A percentile compares a stretch with the other conserved stretches of the same genome.
phyloP scores from a whole-genome alignment of 2,888 invertebrate genomes.

The Kryphioiulus occultus region DNA sequence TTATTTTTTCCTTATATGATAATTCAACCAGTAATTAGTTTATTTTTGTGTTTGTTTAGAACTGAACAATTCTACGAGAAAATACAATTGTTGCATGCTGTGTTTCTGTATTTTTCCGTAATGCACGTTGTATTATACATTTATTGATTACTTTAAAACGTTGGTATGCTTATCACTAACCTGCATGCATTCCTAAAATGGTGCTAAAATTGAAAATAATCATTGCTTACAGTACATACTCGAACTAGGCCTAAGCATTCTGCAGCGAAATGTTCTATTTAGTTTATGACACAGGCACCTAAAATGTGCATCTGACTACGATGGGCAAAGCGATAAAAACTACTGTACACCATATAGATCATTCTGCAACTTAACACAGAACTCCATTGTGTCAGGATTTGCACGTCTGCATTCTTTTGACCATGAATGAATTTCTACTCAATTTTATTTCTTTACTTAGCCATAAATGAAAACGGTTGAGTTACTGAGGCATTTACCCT shows the following conservation, averaged over 20 bases:
- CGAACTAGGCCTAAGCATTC: neutral
- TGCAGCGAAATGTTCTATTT: neutral
- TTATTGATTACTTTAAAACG: neutral
- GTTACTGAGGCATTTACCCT: neutral
- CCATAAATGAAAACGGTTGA: neutral
- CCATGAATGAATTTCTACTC: neutral
- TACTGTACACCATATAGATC: neutral
- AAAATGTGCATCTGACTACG: neutral
- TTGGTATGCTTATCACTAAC: neutral
- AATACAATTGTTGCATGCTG: no score
- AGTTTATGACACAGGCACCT: neutral
- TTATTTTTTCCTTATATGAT: neutral
- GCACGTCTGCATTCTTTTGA: neutral
- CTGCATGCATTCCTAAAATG: neutral
- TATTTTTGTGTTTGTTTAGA: neutral
- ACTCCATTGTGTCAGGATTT: neutral
- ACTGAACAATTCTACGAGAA: no score
- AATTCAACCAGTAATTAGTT: neutral
- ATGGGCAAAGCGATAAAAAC: neutral
- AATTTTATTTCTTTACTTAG: conserved; percentile 10
- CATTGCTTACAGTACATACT: neutral
- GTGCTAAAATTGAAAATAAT: neutral
- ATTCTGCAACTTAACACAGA: neutral
- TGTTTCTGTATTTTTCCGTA: no score
- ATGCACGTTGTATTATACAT: neutral